A percentile compares a stretch with the other conserved stretches of the same genome.
phyloP scores from a whole-genome alignment of 2,888 invertebrate genomes.

The Ormyrus pomaceus region DNA sequence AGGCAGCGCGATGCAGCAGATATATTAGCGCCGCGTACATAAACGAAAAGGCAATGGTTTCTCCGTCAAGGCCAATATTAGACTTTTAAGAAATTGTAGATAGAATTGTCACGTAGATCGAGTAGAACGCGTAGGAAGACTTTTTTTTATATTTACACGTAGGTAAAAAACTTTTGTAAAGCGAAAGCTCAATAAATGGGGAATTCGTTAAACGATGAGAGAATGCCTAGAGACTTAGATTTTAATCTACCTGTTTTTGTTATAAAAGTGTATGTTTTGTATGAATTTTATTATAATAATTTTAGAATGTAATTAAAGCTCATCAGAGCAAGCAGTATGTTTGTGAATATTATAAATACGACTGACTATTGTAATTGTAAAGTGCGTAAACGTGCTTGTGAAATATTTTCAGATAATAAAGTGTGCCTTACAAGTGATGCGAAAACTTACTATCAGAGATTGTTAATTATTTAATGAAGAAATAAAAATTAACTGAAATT shows the following conservation, averaged over 20 bases:
- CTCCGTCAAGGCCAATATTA: conserved; percentile 68
- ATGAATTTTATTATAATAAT: conserved; percentile 69
- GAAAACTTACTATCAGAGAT: conserved; percentile 55
- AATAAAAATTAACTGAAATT: conserved; percentile 52
- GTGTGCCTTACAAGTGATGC: conserved; percentile 55
- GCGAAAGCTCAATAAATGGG: conserved; percentile 9
- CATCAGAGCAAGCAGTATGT: conserved; percentile 44
- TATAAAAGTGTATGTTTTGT: conserved; percentile 70
- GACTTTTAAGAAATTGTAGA: conserved; percentile 69
- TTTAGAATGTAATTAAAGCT: conserved; percentile 41
- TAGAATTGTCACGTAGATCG: conserved; percentile 64
- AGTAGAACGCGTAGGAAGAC: conserved; percentile 35
- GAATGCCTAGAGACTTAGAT: conserved; percentile 65
- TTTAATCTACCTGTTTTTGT: conserved; percentile 69
- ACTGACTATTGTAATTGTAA: conserved; percentile 61
- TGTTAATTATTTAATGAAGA: conserved; percentile 55
- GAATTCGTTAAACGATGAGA: conserved; percentile 20
- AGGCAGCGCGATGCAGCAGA: conserved; percentile 41
- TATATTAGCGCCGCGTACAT: conserved; percentile 20
- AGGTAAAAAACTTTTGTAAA: conserved; percentile 24
- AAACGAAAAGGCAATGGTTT: conserved; percentile 22
- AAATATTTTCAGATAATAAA: conserved; percentile 50
- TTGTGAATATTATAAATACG: conserved; percentile 74
- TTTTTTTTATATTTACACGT: conserved; percentile 35
- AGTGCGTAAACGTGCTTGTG: conserved; percentile 45